A percentile compares a stretch with the other conserved stretches of the same genome.
phyloP scores from a whole-genome alignment of 2,888 invertebrate genomes.

The Platycnemis pennipes region DNA sequence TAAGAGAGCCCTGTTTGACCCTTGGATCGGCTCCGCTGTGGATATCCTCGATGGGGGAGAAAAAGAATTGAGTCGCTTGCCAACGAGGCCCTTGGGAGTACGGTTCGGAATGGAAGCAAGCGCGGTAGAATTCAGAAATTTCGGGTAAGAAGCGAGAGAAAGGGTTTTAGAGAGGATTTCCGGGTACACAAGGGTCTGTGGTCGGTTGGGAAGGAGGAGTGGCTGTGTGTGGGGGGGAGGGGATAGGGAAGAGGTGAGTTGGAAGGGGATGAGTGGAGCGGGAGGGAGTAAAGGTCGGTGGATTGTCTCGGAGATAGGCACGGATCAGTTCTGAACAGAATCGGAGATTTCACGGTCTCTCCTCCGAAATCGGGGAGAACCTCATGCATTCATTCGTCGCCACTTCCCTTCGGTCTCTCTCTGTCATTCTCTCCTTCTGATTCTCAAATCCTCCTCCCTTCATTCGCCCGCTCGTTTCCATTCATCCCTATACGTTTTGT shows the following conservation, averaged over 20 bases:
- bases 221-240: background rate
- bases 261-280: background rate
- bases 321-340: background rate
- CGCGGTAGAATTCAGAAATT: background rate
- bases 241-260: background rate
- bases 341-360: background rate
- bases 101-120: background rate
- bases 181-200: too few species aligned
- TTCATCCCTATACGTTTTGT: too few species aligned
- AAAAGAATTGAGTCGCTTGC: background rate
- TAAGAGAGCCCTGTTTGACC: too few species aligned
- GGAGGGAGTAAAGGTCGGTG: background rate
- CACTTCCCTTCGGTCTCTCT: background rate
- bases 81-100: background rate
- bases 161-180: too few species aligned
- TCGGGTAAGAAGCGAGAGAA: background rate
- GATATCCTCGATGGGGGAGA: background rate
- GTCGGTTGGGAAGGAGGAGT: too few species aligned
- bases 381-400: background rate
- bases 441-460: background rate
- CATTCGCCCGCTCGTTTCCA: too few species aligned
- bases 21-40: background rate
- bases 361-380: background rate
- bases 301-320: background rate
- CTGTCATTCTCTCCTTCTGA: background rate